These are phyloP conservation scores for Phalacrocorax pelagicus DNA, from an alignment of 2,113 vertebrate species.

Conservation along the genomic window DNA sequence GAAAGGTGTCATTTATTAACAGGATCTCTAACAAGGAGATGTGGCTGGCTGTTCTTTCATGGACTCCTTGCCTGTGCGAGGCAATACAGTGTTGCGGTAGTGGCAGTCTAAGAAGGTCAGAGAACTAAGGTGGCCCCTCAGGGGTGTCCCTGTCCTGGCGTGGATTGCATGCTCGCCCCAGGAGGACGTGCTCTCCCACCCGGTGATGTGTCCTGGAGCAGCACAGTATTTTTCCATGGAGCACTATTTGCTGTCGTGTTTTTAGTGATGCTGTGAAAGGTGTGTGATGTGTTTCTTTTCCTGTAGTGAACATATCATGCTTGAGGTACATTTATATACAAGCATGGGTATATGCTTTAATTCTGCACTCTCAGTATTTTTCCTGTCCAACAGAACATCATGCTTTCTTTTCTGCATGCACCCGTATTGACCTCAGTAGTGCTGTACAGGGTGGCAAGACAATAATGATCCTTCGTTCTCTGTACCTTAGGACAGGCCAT, in stretches of 20 bases:
- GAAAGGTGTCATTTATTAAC: neutral
- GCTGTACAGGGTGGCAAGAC: neutral
- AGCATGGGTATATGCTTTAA: fast-evolving
- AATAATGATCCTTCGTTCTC: neutral
- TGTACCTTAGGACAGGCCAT: neutral
- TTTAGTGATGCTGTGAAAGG: neutral
- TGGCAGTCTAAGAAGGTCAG: neutral
- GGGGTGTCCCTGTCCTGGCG: neutral
- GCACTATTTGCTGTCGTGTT: neutral
- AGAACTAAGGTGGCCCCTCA: neutral
- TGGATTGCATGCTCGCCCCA: neutral
- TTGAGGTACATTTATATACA: neutral
- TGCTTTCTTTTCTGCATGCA: neutral
- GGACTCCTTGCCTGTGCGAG: neutral
- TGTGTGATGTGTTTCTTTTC: neutral
- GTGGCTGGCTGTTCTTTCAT: neutral
- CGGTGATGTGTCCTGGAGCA: neutral
- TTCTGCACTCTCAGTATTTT: neutral
- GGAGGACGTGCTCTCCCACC: fast-evolving
- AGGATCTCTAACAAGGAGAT: neutral
- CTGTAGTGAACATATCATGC: neutral
- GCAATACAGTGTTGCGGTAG: neutral
- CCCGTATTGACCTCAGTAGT: neutral
- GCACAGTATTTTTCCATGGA: neutral
- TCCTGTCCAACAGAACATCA: neutral